Evolutionary conservation across 2,888 invertebrate genomes (phyloP).

Genomic region (Vanessa cardui): DNA sequence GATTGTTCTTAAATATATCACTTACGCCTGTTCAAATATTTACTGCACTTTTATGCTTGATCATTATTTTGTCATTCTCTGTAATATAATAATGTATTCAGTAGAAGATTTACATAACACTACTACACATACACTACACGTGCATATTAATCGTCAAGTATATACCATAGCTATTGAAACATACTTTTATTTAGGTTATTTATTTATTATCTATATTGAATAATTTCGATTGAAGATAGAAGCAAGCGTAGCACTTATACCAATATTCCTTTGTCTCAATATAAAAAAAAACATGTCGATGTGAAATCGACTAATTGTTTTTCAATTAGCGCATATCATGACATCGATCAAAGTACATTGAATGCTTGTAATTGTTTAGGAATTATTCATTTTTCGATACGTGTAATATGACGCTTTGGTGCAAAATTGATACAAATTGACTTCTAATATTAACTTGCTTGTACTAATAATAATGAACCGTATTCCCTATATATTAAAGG

Average conservation of each 20-base stretch:
- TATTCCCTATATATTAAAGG: background rate
- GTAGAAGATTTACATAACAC: too few relatives aligned
- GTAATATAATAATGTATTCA: too few relatives aligned
- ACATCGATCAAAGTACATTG: constrained; percentile 5
- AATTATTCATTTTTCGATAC: constrained; percentile 10
- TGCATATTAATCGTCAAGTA: too few relatives aligned
- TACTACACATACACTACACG: too few relatives aligned
- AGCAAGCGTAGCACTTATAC: background rate
- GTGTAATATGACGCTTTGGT: background rate
- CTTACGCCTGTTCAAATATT: too few relatives aligned
- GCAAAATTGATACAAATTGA: background rate
- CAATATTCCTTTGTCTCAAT: too few relatives aligned
- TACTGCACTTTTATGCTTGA: too few relatives aligned
- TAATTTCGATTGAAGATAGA: background rate
- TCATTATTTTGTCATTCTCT: too few relatives aligned
- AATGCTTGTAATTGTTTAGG: constrained; percentile 1
- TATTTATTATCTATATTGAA: too few relatives aligned
- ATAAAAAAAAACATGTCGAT: background rate
- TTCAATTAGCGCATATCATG: constrained; percentile 4
- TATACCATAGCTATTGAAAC: too few relatives aligned
- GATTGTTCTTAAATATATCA: too few relatives aligned
- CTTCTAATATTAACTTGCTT: background rate
- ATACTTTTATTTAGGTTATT: too few relatives aligned
- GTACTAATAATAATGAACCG: background rate
- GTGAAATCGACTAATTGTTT: constrained; percentile 3